Percentiles rank a stretch among this genome's conserved stretches.
These are phyloP conservation scores for Phylloscopus trochiloides DNA, from an alignment of 2,113 vertebrate species.

Conservation along the genomic window DNA sequence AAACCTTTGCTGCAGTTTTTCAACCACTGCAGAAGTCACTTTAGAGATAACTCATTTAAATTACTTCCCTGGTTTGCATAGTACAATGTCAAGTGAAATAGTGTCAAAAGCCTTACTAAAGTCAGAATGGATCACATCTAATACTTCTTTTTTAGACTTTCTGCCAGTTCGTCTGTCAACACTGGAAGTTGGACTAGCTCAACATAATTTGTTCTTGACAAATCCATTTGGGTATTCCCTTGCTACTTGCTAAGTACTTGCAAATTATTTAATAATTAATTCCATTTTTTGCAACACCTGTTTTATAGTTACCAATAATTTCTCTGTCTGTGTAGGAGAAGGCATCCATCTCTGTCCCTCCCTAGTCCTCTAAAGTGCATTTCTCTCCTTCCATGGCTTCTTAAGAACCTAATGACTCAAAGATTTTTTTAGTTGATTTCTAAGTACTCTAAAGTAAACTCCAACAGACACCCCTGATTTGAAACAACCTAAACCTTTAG, in stretches of 20 bases:
- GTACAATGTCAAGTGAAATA: slow-evolving; percentile 29
- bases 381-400: not conserved
- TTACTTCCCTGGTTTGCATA: not conserved
- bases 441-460: not conserved
- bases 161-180: not conserved
- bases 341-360: not conserved
- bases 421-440: not conserved
- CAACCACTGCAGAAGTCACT: not conserved
- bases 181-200: not conserved
- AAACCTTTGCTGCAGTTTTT: not conserved
- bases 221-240: not conserved
- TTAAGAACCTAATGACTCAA: not conserved
- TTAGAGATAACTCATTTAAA: not conserved
- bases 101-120: slow-evolving; percentile 31
- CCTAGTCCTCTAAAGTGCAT: not conserved
- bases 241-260: not conserved
- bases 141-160: not conserved
- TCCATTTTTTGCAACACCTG: not conserved
- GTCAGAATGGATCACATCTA: slow-evolving; percentile 18
- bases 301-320: not conserved
- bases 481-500: not conserved
- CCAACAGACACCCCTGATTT: not conserved
- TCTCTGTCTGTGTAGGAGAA: not conserved
- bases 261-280: not conserved
- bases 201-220: not conserved